phyloP scores from a whole-genome alignment of 2,113 vertebrate genomes.

The Callocephalon fimbriatum region DNA sequence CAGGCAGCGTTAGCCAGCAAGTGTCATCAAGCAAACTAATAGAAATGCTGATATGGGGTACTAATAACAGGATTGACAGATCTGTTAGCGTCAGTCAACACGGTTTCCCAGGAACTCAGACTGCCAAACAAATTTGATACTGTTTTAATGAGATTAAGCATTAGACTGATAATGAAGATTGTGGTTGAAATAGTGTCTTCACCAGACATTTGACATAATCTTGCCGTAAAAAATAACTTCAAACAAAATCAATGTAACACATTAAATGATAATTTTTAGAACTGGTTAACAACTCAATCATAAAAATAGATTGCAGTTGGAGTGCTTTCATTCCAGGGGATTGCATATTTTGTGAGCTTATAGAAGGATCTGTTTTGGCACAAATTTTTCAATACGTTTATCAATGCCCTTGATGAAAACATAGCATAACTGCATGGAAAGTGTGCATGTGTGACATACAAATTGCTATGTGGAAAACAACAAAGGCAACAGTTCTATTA shows the following conservation, averaged over 20 bases:
- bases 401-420: not conserved
- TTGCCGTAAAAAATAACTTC: not conserved
- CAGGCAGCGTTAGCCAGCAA: not conserved
- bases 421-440: not conserved
- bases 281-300: not conserved
- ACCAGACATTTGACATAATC: not conserved
- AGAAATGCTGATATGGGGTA: not conserved
- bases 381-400: accelerated
- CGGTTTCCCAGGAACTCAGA: not conserved
- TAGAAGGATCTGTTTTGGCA: not conserved
- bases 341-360: not conserved
- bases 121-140: slow-evolving; percentile 4
- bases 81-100: not conserved
- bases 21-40: not conserved
- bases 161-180: not conserved
- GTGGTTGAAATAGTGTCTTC: not conserved
- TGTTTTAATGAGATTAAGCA: slow-evolving; percentile 36
- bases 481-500: not conserved
- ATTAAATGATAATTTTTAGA: not conserved
- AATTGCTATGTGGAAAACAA: not conserved
- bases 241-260: not conserved
- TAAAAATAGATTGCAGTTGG: not conserved
- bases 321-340: not conserved
- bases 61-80: slow-evolving; percentile 16
- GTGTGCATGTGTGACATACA: not conserved